Conservation (phyloP, 2,888 invertebrate genomes). For the Tipula helvola region DNA sequence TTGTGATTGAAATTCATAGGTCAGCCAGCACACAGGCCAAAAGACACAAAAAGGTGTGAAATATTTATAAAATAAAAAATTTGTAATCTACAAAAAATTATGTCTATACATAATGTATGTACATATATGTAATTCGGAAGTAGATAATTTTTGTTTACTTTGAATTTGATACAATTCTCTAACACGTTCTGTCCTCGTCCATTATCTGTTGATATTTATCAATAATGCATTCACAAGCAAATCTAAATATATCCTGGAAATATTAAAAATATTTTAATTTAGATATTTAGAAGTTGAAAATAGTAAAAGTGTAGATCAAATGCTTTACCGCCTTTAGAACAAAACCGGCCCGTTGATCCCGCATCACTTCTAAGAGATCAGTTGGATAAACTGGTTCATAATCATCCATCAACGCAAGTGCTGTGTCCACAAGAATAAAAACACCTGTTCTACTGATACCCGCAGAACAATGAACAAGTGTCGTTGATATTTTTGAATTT, state of each 20-base stretch:
- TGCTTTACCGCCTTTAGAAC: slow-evolving; percentile 93
- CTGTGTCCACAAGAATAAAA: slow-evolving; percentile 94
- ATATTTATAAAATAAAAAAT: no score
- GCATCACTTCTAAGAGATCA: slow-evolving; percentile 87
- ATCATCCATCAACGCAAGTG: slow-evolving; percentile 80
- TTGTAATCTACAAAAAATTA: no score
- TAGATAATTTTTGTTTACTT: no score
- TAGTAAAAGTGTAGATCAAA: neutral
- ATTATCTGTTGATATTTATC: no score
- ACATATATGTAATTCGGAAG: no score
- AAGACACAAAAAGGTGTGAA: no score
- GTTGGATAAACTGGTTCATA: slow-evolving; percentile 93
- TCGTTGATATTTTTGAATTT: slow-evolving; percentile 50
- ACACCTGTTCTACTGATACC: slow-evolving; percentile 98
- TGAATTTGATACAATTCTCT: no score
- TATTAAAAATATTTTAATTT: slow-evolving; percentile 15
- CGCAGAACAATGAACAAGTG: slow-evolving; percentile 95
- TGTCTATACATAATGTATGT: no score
- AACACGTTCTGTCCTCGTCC: no score
- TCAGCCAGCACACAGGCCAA: no score
- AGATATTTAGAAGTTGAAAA: neutral
- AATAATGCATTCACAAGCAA: slow-evolving; percentile 90
- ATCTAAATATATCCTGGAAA: slow-evolving; percentile 94
- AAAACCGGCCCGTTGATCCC: slow-evolving; percentile 95
- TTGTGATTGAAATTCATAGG: no score